These are phyloP conservation scores for Myxocyprinus asiaticus DNA, from an alignment of 2,113 vertebrate species.

Conservation along the genomic window DNA sequence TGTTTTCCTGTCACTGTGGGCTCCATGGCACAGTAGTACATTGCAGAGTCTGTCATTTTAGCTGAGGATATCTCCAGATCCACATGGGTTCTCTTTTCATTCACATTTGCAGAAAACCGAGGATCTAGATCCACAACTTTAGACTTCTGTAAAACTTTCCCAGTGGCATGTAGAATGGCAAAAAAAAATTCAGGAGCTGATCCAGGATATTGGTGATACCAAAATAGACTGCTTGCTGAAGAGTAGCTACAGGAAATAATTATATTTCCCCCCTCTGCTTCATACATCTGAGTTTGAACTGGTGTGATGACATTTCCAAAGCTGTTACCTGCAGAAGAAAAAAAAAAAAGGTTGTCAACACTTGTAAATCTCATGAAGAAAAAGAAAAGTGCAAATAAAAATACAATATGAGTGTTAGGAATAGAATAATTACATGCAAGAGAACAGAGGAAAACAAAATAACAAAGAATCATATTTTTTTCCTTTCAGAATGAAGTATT, in stretches of 20 bases:
- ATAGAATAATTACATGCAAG: neutral
- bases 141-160: neutral
- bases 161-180: neutral
- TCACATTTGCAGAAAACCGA: slow-evolving; percentile 7
- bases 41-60: slow-evolving; percentile 13
- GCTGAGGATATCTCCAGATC: neutral
- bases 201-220: slow-evolving; percentile 17
- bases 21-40: too few species aligned
- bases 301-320: slow-evolving; percentile 17
- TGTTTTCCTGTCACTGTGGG: too few species aligned
- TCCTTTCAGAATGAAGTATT: too few species aligned
- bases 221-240: neutral
- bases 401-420: neutral
- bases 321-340: slow-evolving; percentile 25
- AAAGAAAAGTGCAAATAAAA: too few species aligned
- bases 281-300: neutral
- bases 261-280: neutral
- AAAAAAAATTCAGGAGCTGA: slow-evolving; percentile 10
- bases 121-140: neutral
- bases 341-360: neutral
- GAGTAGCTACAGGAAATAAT: slow-evolving; percentile 14
- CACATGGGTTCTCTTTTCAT: neutral
- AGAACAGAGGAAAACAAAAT: too few species aligned
- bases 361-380: too few species aligned
- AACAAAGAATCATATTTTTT: too few species aligned